These are phyloP conservation scores for Tragelaphus oryx DNA, from an alignment of 2,797 vertebrate genomes.

Conservation along the genomic window DNA sequence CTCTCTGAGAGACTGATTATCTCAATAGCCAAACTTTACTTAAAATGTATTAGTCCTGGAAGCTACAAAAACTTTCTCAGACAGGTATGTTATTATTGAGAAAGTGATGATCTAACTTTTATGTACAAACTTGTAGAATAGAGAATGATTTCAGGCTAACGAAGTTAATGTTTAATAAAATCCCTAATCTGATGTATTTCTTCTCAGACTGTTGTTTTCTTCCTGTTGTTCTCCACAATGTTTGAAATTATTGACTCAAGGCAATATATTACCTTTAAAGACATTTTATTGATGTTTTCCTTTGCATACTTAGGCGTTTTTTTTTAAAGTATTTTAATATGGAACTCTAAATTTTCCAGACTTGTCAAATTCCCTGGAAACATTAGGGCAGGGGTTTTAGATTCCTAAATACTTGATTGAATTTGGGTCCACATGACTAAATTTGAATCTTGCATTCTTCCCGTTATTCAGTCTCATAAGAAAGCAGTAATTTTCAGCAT, in stretches of 20 bases:
- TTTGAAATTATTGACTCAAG: background rate
- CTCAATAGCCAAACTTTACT: background rate
- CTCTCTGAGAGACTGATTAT: background rate
- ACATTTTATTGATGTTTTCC: background rate
- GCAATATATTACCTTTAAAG: background rate
- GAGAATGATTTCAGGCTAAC: background rate
- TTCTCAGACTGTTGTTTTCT: background rate
- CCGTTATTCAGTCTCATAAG: background rate
- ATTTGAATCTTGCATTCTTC: background rate
- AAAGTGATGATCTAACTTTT: background rate
- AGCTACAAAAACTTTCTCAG: background rate
- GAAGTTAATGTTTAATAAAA: background rate
- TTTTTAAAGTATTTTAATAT: background rate
- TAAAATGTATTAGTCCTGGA: background rate
- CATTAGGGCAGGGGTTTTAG: background rate
- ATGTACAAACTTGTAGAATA: background rate
- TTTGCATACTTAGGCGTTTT: background rate
- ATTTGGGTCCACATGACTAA: background rate
- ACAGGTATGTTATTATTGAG: background rate
- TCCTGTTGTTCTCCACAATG: background rate
- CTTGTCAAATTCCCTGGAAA: background rate
- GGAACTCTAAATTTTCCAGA: background rate
- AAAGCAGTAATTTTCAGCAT: background rate
- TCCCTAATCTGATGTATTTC: background rate
- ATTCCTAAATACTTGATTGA: background rate